Conservation (phyloP, 2,113 vertebrate genomes). For the Pollimyrus isidori region DNA sequence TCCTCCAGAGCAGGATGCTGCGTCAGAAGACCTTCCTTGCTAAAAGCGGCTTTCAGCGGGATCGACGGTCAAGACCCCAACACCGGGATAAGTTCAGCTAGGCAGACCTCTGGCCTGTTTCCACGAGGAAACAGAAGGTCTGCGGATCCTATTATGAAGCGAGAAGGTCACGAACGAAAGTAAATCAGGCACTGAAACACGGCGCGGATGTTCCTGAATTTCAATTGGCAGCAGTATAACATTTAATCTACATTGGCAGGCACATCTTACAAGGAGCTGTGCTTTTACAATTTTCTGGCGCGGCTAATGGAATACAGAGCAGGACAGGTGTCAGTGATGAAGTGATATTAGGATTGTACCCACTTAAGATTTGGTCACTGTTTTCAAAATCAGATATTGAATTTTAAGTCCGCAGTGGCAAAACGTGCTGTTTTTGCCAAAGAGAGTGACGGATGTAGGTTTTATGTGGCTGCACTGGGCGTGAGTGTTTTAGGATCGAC, state of each 20-base stretch:
- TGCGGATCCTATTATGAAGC: neutral
- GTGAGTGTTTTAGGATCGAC: neutral
- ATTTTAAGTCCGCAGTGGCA: neutral
- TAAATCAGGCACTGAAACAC: neutral
- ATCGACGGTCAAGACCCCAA: neutral
- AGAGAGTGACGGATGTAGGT: neutral
- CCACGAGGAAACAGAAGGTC: neutral
- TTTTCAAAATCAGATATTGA: neutral
- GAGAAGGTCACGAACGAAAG: neutral
- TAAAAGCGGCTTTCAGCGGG: neutral
- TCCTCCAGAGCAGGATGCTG: neutral
- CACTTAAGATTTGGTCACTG: neutral
- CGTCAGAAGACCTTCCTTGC: neutral
- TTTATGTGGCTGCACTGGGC: neutral
- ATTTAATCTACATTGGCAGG: neutral
- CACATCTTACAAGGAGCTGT: neutral
- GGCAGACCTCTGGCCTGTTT: neutral
- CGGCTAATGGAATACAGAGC: neutral
- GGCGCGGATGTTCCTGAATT: neutral
- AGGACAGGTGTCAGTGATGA: neutral
- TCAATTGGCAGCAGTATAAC: neutral
- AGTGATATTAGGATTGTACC: neutral
- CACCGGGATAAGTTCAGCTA: neutral
- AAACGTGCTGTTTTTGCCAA: neutral
- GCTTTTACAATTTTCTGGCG: neutral